A percentile compares a stretch with the other conserved stretches of the same genome.
Evolutionary conservation across 1,140 invertebrate species (phyloP).

Genomic region (Propsilocerus akamusi): DNA sequence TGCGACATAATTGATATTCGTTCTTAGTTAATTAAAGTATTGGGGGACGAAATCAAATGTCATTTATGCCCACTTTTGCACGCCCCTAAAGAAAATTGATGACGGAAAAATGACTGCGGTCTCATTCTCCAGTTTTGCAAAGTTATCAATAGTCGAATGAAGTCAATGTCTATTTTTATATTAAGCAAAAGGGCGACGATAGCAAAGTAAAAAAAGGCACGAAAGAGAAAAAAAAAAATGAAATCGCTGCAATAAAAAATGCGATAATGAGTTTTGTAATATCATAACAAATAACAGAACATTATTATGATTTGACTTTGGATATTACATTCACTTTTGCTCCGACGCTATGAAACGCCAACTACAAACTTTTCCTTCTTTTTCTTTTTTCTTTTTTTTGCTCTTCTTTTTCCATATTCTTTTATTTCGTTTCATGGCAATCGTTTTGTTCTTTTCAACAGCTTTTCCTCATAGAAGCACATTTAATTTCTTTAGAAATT

Average conservation of each 20-base stretch:
- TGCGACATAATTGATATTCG: neutral
- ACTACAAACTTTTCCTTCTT: neutral
- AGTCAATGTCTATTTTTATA: too few species aligned
- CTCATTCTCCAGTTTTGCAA: too few species aligned
- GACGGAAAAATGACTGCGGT: too few species aligned
- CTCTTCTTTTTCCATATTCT: neutral
- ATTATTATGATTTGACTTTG: slow-evolving; percentile 1
- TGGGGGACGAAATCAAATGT: neutral
- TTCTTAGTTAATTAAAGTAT: slow-evolving; percentile 3
- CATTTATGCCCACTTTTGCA: neutral
- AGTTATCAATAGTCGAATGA: too few species aligned
- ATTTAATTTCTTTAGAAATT: too few species aligned
- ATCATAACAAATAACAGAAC: neutral
- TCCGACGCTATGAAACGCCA: neutral
- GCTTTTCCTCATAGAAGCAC: neutral
- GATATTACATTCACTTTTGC: neutral
- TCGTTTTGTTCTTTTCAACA: neutral
- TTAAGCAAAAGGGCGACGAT: too few species aligned
- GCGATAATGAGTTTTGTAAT: slow-evolving; percentile 2
- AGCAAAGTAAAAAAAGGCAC: too few species aligned
- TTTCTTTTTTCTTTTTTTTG: neutral
- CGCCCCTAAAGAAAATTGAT: slow-evolving; percentile 2
- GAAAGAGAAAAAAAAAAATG: neutral
- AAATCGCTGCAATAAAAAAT: slow-evolving; percentile 3
- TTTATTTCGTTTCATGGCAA: neutral